Evolutionary conservation across 2,888 invertebrate species (phyloP), one percentile per base, ranked within the genome.

Genomic region (Ichneumoninae sp.): DNA sequence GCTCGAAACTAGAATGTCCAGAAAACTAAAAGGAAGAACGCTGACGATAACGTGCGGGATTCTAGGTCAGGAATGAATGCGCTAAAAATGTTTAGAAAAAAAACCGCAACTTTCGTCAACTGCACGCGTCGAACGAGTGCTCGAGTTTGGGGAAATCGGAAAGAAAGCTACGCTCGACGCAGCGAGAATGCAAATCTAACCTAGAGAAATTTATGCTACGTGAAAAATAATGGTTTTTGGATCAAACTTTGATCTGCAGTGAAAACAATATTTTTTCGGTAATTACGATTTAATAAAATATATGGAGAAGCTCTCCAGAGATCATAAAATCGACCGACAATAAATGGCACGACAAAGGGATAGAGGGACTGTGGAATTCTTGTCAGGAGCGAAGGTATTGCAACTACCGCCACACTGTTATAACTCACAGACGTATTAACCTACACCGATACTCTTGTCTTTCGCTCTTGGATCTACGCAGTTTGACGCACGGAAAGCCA

Each of bases 111-210:
- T 22, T 57, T 57, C 10, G 22, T 57, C 57, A 30, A 50, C 8
- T 13, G 16, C n/a, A 33, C 30, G 16, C 47, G 40, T 47, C 44
- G 8, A 36, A 22, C 44, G 4, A 7, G 6, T 1, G 26, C 16
- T 50, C 3, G 47, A 69, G 16, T 47, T 47, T 16, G 26, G 36
- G 33, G n/a, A 68, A 10, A 52, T 7, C 30, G 30, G 33, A 69
- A 69, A 3, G 26, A 16, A 90, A 90, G 88, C 84, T 78, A 68
- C n/a, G 30, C 65, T 40, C 86, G 86, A 84, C 87, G 86, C 83
- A 52, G 50, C 44, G 44, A 47, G 13, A 47, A 47, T 47, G 44
- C 44, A 47, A 47, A 16, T 47, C 16, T 16, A 47, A 47, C 44
- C 13, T 47, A 47, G 16, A 47, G 4, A 47, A 3, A 16, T 47